Base-by-base conservation (phyloP, 2,888 invertebrate genomes). In the Scaptomyza flava region DNA sequence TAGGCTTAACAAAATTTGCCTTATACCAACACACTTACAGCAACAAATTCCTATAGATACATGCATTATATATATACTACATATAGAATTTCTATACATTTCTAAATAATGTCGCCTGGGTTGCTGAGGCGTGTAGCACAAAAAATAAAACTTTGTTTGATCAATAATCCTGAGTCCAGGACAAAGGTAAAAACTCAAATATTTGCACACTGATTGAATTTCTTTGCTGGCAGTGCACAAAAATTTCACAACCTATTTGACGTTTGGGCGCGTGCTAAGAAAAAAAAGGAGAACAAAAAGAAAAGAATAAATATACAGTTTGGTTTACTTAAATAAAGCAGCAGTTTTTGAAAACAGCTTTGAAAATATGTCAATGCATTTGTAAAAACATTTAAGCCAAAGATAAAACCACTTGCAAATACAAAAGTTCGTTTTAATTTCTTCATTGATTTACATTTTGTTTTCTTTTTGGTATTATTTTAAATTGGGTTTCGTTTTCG, bases 161-260 rank as follows among this genome's bases (percentile, higher is more conserved):
- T 89, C 89, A 79, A 89, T 89, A 89, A 88, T 63, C 48, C 48
- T 50, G 57, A 64, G 33, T 12, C 42, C 52, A 68, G 52, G 58
- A 62, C 65, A 42, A 14, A 38, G 30, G 23, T 36, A 30, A 56
- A 58, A 57, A 51, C 31, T 67, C 52, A 65, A 75, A 79, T 81
- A 74, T 81, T 81, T 77, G 79, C 76, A 81, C 66, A 65, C 65
- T 70, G 77, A 72, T 67, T 75, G 67, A 71, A 70, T 63, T 79
- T 68, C 43, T 54, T n/a, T 42, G 60, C 72, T 69, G 62, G 59
- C 82, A 82, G 82, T 82, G 74, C 67, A 68, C 43, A 69, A 62
- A 65, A 75, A 72, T 72, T 72, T 66, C 51, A 48, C 27, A 68
- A 51, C 66, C 66, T 17, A 61, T 72, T 68, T 68, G 81, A 81